phyloP scores from a whole-genome alignment of 2,113 vertebrate species.

The Thinocorus orbignyianus region DNA sequence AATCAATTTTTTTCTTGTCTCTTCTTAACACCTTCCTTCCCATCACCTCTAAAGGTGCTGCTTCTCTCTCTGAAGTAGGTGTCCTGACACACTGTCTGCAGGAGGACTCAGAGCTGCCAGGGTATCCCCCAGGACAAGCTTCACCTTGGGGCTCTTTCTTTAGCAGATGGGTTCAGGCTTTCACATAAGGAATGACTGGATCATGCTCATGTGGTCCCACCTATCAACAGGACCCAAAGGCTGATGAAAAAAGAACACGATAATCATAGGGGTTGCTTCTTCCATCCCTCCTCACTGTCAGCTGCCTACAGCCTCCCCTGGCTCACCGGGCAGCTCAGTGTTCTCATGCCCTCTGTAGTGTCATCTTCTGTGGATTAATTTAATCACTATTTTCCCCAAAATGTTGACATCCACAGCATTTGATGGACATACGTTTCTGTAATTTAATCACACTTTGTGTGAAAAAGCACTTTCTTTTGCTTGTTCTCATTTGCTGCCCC shows the following conservation, averaged over 20 bases:
- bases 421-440: background rate
- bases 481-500: background rate
- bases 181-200: background rate
- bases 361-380: background rate
- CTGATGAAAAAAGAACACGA: background rate
- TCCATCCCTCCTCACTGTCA: background rate
- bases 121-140: background rate
- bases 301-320: background rate
- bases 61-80: background rate
- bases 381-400: background rate
- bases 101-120: background rate
- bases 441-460: background rate
- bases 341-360: background rate
- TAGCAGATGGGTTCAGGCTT: background rate
- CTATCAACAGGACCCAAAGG: background rate
- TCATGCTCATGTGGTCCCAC: background rate
- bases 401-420: background rate
- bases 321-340: background rate
- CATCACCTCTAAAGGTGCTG: background rate
- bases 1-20: background rate
- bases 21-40: background rate
- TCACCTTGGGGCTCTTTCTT: background rate
- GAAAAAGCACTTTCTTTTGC: background rate
- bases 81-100: background rate
- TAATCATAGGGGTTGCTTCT: background rate